Percentiles rank a stretch among this genome's conserved stretches.
Evolutionary conservation across 2,113 vertebrate species (phyloP).

Genomic region (Vulpes vulpes): DNA sequence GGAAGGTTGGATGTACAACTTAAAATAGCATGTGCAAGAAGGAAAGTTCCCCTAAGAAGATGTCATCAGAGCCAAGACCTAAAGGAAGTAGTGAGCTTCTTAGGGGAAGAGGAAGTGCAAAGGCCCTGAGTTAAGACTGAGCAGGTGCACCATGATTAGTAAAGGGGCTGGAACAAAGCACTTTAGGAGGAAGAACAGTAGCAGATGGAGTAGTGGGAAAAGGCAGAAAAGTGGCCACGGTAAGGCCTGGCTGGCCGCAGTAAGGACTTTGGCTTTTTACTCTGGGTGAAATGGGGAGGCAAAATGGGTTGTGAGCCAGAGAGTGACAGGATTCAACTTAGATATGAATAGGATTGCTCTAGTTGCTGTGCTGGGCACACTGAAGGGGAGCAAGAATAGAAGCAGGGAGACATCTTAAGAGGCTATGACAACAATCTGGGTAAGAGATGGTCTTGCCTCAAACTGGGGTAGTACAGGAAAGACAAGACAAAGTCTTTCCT

Average conservation of each 20-base stretch:
- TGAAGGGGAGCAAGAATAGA: neutral
- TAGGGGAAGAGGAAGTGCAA: neutral
- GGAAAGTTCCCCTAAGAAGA: neutral
- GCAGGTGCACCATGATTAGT: neutral
- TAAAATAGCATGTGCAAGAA: neutral
- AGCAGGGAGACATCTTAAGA: neutral
- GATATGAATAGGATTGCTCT: neutral
- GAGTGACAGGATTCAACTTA: neutral
- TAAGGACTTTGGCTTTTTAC: neutral
- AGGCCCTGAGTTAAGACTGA: neutral
- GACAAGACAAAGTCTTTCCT: neutral
- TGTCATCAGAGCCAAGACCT: neutral
- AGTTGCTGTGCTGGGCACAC: neutral
- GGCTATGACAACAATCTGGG: neutral
- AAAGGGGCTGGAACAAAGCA: neutral
- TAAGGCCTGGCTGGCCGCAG: neutral
- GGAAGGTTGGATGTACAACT: neutral
- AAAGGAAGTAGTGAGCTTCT: neutral
- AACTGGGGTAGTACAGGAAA: neutral
- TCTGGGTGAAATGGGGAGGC: neutral
- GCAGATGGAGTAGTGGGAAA: neutral
- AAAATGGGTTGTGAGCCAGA: neutral
- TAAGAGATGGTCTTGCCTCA: neutral
- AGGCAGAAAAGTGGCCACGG: neutral
- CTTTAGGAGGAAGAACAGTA: neutral